Base-by-base conservation (phyloP, 1,140 invertebrate species). In the Drosophila murphyi region DNA sequence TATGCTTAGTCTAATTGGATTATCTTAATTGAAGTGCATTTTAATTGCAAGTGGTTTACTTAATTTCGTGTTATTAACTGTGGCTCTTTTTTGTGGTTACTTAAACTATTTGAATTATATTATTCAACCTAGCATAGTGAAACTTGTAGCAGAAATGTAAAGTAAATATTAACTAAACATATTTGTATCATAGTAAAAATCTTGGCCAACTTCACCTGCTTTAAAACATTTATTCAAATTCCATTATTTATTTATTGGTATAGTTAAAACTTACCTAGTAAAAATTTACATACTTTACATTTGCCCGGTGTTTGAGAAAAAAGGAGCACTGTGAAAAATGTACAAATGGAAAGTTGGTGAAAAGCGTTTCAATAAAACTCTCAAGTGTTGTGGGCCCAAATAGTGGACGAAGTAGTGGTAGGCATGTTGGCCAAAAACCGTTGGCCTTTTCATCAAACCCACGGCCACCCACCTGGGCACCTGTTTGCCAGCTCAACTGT, bases 371-470 rank as follows among this genome's bases (percentile, higher is more conserved):
- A 48, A 43, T 31, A 55, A 48, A 68, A 51, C 45, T 68, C 54
- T 68, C 45, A 50, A 67, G 52, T 50, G 52, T 57, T 10, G 20
- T 57, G 8, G 48, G 54, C 39, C 43, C 7, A 67, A 59, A 50
- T 50, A 48, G 43, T 32, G 41, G 39, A 7, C 8, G 39, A 3
- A 10, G 8, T 10, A 41, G 39, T 41, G 7, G 10, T 7, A 41
- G 20, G 3, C 7, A 41, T 45, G 52, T 37, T 47, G 51, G 41
- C 41, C 48, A 50, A 41, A 54, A 41, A 54, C 50, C n/a, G 7
- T 59, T 34, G 10, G 31, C 32, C 29, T 37, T 39, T 5, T 48
- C 39, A 41, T 51, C 8, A 29, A 5, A 5, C 4, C 39, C 37
- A 32, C 39, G 5, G 34, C 39, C 55, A 48, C 31, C 57, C 39